Evolutionary conservation across 2,797 vertebrate genomes (phyloP), one percentile per base, ranked within the genome.

Genomic region (Spinibarbus caldwelli): DNA sequence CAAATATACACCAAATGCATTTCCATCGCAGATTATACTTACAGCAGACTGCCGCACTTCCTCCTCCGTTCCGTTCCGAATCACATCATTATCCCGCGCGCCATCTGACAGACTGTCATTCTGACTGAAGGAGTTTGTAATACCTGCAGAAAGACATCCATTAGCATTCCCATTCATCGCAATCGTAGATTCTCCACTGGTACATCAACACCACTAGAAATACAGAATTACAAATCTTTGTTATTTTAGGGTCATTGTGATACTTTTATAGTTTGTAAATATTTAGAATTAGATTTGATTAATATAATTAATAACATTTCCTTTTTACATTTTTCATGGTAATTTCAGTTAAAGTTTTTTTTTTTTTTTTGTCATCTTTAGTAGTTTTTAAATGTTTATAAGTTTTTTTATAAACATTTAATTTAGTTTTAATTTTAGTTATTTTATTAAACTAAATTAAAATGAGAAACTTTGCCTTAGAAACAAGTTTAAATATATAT

Each of bases 1-100:
- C 84, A 71, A 79, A 90, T 15, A 89, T 59, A 52, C 71, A 79
- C 70, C 75, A 75, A 82, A 85, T 88, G 80, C 79, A 71, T 64
- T 62, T 78, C 76, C 84, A 36, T 31, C 83, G 43, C 75, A 79
- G 26, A 81, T 76, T 31, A 70, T 81, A 81, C 75, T 49, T 87
- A 38, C 87, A 81, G 82, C 47, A 82, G 75, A 87, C 85, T 43
- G 36, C 19, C 6, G 7, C n/a, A n/a, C 52, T n/a, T 66, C 36
- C 71, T 75, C 34, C 45, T 49, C 31, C 2, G 31, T 54, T 36
- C 21, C 3, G 17, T 17, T 17, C 1, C 8, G 11, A 26, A 21
- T 47, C n/a, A 2, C 76, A 29, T 62, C 29, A 45, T 73, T 62
- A 47, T 73, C 38, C 1, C 4, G 41, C 8, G 9, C 9, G 14